Evolutionary conservation across 1,140 invertebrate genomes (phyloP), one percentile per base, ranked within the genome.

Genomic region (Sycobia sp.): DNA sequence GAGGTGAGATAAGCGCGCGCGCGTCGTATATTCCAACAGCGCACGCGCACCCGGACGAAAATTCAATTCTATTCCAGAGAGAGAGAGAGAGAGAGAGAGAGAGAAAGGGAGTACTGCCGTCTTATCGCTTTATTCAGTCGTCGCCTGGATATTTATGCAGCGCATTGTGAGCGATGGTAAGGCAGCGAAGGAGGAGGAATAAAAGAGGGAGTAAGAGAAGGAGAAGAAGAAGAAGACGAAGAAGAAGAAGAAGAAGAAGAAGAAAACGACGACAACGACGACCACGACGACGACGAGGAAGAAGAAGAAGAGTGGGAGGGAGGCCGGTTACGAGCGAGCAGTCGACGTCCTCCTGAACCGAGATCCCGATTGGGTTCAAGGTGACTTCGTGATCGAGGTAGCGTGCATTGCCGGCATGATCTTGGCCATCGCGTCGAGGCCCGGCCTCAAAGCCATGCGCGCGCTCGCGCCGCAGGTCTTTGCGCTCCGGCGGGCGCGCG

Each of bases 351-450:
- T 64, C 62, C 62, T 58, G 62, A 59, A 58, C 55, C 44, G 34
- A 64, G 38, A 58, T 65, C 47, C 50, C 49, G 58, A 69, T 66
- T 54, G 69, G 62, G 70, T 71, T 73, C 69, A 70, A 73, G 71
- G 69, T 69, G 59, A 71, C 65, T 73, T 68, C 63, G 64, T 67
- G 74, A 71, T 69, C 67, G 50, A 46, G 29, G 56, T 53, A 50
- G 32, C 51, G 51, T 55, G 60, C 51, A 62, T 53, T 46, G 60
- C 41, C 43, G 41, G 29, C 23, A 5, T 22, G 60, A 62, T 62
- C 51, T 55, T 49, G 51, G 60, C 53, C 56, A 54, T 54, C 23
- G 62, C n/a, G 22, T 11, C 29, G 29, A 32, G 29, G 29, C n/a
- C n/a, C n/a, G n/a, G n/a, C n/a, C n/a, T n/a, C n/a, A n/a, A n/a